phyloP scores from a whole-genome alignment of 2,888 invertebrate genomes.

The Troglohyphantes excavatus region DNA sequence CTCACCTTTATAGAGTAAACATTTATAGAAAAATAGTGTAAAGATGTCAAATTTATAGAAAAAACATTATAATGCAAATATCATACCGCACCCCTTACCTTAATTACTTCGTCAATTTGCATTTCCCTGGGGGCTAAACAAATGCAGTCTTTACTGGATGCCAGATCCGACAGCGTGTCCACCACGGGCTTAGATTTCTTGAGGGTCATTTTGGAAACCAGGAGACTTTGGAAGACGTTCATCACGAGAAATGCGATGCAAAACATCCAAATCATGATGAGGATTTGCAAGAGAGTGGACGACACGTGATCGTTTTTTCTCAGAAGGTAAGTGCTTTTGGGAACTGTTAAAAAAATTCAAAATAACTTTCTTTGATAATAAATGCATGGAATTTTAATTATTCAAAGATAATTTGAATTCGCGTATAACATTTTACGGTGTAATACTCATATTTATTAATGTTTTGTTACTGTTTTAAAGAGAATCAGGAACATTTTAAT shows the following conservation, averaged over 20 bases:
- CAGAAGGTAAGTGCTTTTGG: constrained; percentile 34
- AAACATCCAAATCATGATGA: constrained; percentile 46
- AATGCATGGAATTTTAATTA: too few relatives aligned
- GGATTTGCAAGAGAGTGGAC: constrained; percentile 11
- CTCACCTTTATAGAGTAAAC: too few relatives aligned
- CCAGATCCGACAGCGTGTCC: constrained; percentile 47
- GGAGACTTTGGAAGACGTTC: constrained; percentile 58
- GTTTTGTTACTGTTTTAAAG: too few relatives aligned
- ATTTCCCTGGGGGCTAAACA: constrained; percentile 51
- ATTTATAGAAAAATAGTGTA: too few relatives aligned
- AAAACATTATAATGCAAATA: too few relatives aligned
- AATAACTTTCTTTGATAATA: too few relatives aligned
- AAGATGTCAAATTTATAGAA: too few relatives aligned
- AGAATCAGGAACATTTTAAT: too few relatives aligned
- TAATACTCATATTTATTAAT: too few relatives aligned
- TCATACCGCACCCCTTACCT: too few relatives aligned
- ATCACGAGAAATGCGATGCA: constrained; percentile 58
- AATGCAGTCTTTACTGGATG: neutral
- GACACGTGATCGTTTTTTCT: neutral
- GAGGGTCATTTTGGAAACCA: constrained; percentile 61
- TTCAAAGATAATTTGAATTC: too few relatives aligned
- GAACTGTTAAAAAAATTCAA: constrained; percentile 20
- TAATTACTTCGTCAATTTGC: constrained; percentile 14
- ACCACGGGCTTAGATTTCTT: constrained; percentile 31
- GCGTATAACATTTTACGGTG: too few relatives aligned